Evolutionary conservation across 2,797 vertebrate genomes (phyloP).

Genomic region (Notamacropus eugenii): DNA sequence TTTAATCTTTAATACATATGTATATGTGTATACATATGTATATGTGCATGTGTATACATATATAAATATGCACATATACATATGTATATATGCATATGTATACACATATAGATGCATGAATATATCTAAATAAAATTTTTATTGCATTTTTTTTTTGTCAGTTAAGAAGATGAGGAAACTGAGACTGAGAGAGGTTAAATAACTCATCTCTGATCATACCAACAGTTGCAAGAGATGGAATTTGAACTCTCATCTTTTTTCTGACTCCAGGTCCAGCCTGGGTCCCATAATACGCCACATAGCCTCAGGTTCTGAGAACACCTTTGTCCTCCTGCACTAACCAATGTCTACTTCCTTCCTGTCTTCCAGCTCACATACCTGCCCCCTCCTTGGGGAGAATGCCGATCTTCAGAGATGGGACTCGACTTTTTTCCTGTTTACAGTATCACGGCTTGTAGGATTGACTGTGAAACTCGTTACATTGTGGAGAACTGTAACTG

Average conservation of each 20-base stretch:
- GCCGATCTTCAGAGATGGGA: constrained; percentile 92
- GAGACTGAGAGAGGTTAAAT: background rate
- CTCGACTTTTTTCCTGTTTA: constrained; percentile 97
- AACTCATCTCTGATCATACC: background rate
- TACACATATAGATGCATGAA: too few relatives aligned
- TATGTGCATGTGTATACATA: too few relatives aligned
- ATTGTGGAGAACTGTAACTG: constrained; percentile 99
- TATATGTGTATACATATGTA: too few relatives aligned
- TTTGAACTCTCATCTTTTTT: background rate
- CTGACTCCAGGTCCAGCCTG: background rate
- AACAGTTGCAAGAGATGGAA: background rate
- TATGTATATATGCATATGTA: too few relatives aligned
- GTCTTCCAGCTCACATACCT: constrained; percentile 93
- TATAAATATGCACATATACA: too few relatives aligned
- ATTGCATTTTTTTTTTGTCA: too few relatives aligned
- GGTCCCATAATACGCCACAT: background rate
- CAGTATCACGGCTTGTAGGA: constrained; percentile 97
- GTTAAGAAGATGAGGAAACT: background rate
- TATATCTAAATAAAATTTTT: too few relatives aligned
- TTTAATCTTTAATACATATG: too few relatives aligned
- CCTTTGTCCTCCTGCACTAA: constrained; percentile 43
- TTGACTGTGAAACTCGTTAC: constrained; percentile 98
- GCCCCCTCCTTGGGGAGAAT: constrained; percentile 98
- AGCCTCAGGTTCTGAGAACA: background rate
- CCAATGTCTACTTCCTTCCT: constrained; percentile 40